Evolutionary conservation across 1,140 invertebrate species (phyloP), one percentile per base, ranked within the genome.

Genomic region (Choristoneura fumiferana): DNA sequence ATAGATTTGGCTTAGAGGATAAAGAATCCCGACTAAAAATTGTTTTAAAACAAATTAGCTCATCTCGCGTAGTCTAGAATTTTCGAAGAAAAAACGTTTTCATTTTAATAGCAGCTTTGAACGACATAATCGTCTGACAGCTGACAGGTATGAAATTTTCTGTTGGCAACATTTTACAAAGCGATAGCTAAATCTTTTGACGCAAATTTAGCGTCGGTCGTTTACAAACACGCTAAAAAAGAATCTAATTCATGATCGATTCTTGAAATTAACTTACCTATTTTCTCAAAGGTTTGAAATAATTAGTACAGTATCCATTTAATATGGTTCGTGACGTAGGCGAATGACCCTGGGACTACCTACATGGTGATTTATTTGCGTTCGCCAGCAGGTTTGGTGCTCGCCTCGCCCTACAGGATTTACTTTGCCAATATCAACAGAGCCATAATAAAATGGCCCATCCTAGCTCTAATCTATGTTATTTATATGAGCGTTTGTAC

Each of bases 301-400:
- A n/a, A n/a, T n/a, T n/a, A n/a, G n/a, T n/a, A n/a, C n/a, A n/a
- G n/a, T n/a, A n/a, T n/a, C n/a, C n/a, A n/a, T n/a, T 57, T 54
- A 60, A 65, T 54, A 74, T 62, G 61, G 63, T 65, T 60, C 69
- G 58, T 65, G 71, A 67, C 58, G 62, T 62, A 71, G 73, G 73
- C 75, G 73, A 82, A 81, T 65, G 76, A 62, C 69, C 65, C 66
- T 62, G 66, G 67, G 65, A 76, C 73, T 68, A 65, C 57, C 59
- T 43, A 60, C 49, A 59, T 65, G 53, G 70, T 76, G 78, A 82
- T 84, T 79, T 84, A 79, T 84, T 77, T 67, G 52, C 62, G 54
- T 54, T 66, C 52, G 59, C 62, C 59, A 54, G n/a, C 17, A 39
- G 62, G 59, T 55, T 52, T 62, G 54, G 54, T 62, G 58, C 33